phyloP scores from a whole-genome alignment of 2,797 vertebrate species.

The Urosaurus nigricauda region DNA sequence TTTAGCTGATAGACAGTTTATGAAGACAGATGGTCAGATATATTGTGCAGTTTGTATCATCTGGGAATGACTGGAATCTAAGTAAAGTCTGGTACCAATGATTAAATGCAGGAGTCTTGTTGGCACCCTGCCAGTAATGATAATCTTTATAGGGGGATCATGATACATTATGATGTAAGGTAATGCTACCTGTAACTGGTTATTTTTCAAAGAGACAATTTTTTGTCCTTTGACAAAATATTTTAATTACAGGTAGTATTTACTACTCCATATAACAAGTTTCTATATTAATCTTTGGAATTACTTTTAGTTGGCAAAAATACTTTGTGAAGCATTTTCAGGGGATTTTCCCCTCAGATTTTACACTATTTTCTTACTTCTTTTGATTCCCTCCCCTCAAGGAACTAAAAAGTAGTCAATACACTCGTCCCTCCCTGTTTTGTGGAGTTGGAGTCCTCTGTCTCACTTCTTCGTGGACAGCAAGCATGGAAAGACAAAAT shows the following conservation, averaged over 20 bases:
- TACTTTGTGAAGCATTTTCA: background rate
- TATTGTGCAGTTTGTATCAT: background rate
- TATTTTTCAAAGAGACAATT: background rate
- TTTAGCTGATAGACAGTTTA: conserved; percentile 28
- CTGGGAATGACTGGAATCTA: background rate
- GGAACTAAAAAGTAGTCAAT: background rate
- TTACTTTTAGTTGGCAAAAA: background rate
- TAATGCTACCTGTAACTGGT: too few species aligned
- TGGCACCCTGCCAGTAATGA: background rate
- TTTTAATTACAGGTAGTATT: background rate
- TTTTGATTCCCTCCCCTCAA: too few species aligned
- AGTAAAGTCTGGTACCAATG: background rate
- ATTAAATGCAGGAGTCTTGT: background rate
- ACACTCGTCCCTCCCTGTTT: too few species aligned
- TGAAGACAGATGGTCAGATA: background rate
- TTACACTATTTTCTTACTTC: background rate
- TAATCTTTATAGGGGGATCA: background rate
- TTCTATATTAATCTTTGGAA: background rate
- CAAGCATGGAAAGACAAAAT: too few species aligned
- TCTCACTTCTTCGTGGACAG: too few species aligned
- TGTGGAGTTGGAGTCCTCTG: too few species aligned
- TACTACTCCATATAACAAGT: background rate
- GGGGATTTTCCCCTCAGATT: background rate
- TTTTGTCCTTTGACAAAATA: background rate
- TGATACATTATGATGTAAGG: too few species aligned